phyloP scores from a whole-genome alignment of 2,113 vertebrate species.

The Clupea harengus region DNA sequence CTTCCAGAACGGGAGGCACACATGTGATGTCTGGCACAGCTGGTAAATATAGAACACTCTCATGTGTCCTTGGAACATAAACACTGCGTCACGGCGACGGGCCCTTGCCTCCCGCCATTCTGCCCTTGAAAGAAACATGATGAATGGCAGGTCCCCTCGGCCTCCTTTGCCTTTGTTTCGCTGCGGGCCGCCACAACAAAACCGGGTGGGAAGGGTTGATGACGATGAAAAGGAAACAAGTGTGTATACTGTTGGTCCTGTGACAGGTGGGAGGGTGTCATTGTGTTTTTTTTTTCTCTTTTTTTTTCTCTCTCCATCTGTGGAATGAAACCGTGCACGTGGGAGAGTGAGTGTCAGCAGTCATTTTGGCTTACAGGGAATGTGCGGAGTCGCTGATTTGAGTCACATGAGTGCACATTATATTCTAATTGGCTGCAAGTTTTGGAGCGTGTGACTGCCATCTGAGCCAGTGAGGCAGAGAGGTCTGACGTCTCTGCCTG shows the following conservation, averaged over 20 bases:
- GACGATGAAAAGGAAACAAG: background rate
- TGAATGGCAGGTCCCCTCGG: background rate
- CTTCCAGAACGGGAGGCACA: background rate
- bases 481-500: background rate
- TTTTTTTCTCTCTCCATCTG: too few species aligned
- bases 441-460: slow-evolving; percentile 30
- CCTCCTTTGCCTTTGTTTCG: background rate
- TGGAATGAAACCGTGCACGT: background rate
- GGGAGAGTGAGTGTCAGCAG: background rate
- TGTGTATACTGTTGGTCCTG: background rate
- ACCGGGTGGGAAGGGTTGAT: background rate
- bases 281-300: background rate
- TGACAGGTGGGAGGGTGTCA: slow-evolving; percentile 1
- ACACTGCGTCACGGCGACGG: background rate
- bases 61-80: background rate
- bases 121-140: background rate
- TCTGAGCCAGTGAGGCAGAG: background rate
- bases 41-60: slow-evolving; percentile 10
- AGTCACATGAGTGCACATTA: slow-evolving; percentile 7
- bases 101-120: background rate
- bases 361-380: background rate
- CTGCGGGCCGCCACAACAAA: too few species aligned
- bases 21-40: slow-evolving; percentile 3
- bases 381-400: slow-evolving; percentile 9
- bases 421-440: slow-evolving; percentile 17